A percentile compares a stretch with the other conserved stretches of the same genome.
These are phyloP conservation scores for Lordiphosa andalusiaca DNA, from an alignment of 2,888 invertebrate species.

Conservation along the genomic window DNA sequence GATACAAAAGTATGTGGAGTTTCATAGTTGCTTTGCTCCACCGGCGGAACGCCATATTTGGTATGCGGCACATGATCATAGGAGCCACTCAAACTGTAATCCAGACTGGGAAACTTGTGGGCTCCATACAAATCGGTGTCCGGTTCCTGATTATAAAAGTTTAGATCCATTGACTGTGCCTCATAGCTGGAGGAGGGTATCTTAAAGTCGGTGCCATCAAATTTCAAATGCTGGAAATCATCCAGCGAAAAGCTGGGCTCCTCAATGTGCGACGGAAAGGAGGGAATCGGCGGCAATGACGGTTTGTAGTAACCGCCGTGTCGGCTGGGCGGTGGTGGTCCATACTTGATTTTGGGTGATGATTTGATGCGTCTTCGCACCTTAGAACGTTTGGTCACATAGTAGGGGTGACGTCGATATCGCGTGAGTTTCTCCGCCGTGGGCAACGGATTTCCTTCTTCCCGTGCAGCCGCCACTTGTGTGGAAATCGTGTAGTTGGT, in stretches of 20 bases:
- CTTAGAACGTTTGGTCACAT: slow-evolving; percentile 60
- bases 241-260: slow-evolving; percentile 62
- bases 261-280: slow-evolving; percentile 33
- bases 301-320: slow-evolving; percentile 52
- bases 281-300: slow-evolving; percentile 17
- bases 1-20: slow-evolving; percentile 31
- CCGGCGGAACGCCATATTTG: slow-evolving; percentile 59
- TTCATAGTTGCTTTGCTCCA: slow-evolving; percentile 39
- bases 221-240: slow-evolving; percentile 69
- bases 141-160: slow-evolving; percentile 68
- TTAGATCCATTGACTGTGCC: slow-evolving; percentile 73
- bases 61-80: slow-evolving; percentile 55
- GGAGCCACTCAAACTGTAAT: slow-evolving; percentile 42
- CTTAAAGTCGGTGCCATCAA: slow-evolving; percentile 67
- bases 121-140: slow-evolving; percentile 50
- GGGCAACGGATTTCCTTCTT: slow-evolving; percentile 35
- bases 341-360: slow-evolving; percentile 65
- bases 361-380: slow-evolving; percentile 60
- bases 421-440: slow-evolving; percentile 70
- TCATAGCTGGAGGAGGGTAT: slow-evolving; percentile 75
- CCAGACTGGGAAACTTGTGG: slow-evolving; percentile 61
- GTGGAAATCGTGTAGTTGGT: slow-evolving; percentile 18
- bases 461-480: not conserved
- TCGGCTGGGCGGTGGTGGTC: slow-evolving; percentile 48
- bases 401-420: slow-evolving; percentile 76